Evolutionary conservation across 2,113 vertebrate genomes (phyloP), one percentile per base, ranked within the genome.

Genomic region (Abramis brama): DNA sequence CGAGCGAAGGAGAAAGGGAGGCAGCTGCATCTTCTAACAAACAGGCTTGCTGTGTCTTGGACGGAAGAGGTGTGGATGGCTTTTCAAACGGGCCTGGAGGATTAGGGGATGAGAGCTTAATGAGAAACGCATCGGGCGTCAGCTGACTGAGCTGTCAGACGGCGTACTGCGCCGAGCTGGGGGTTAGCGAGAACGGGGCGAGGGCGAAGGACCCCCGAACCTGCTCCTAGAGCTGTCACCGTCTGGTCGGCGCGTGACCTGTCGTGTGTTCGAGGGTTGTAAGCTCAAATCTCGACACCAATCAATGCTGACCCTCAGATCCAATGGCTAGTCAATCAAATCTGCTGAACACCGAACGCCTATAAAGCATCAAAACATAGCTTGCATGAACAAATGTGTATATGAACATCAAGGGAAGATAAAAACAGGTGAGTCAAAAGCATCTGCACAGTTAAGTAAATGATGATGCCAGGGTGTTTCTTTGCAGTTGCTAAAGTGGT

Each of bases 31-130:
- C 91, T 91, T 91, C 90, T 93, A 87, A 93, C 91, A 93, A 93
- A 92, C 89, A 90, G 89, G 55, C 66, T 82, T 79, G 86, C 90
- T 87, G 62, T 85, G 86, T 84, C 86, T 88, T 77, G 82, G 88
- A 90, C 81, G 82, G 91, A 89, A 91, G 91, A 93, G 92, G 92
- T 92, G 91, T 90, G 91, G 90, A 91, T 89, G 77, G 90, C 86
- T 83, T 94, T 94, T 93, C 85, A 94, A 94, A 93, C 70, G 83
- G 89, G 87, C 88, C 88, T 81, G 68, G 83, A 92, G 93, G 93
- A 94, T 94, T 94, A 94, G 77, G 91, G 82, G 88, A 89, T 85
- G 87, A 87, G 89, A 89, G 85, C 88, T 91, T 93, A 92, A 94
- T 93, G 87, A 89, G 91, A 92, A 93, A 92, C 89, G 82, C 82